These are phyloP conservation scores for Caenorhabditis macrosperma DNA, from an alignment of 2,888 invertebrate species.

Conservation along the genomic window DNA sequence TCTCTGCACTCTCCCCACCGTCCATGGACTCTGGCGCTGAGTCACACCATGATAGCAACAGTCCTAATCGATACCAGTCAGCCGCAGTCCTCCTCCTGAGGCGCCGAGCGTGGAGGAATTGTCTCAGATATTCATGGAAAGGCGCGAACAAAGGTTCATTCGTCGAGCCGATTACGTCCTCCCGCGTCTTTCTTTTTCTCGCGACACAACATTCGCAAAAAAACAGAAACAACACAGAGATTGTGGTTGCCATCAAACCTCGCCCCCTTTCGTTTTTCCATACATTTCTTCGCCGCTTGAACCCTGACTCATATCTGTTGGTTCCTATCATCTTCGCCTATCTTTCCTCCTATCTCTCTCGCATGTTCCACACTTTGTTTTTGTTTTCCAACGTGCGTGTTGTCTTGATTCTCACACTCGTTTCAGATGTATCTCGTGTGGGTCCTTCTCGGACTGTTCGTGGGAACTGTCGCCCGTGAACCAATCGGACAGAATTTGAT, in stretches of 20 bases:
- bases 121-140: constrained; percentile 32
- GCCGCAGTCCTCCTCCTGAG: no score
- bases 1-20: not conserved
- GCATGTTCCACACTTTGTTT: constrained; percentile 46
- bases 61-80: no score
- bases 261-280: not conserved
- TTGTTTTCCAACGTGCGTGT: constrained; percentile 17
- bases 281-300: constrained; percentile 33
- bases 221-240: no score
- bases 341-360: constrained; percentile 25
- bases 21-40: no score
- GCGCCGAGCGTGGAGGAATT: no score
- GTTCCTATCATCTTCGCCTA: not conserved
- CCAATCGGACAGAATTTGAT: constrained; percentile 78
- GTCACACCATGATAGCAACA: no score
- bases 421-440: constrained; percentile 52
- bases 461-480: constrained; percentile 44
- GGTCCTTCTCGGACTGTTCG: constrained; percentile 45
- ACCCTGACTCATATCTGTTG: constrained; percentile 25
- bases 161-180: not conserved
- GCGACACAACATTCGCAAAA: not conserved
- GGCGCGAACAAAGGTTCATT: not conserved
- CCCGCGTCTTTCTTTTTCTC: not conserved
- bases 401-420: constrained; percentile 2
- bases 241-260: no score